A percentile compares a stretch with the other conserved stretches of the same genome.
These are phyloP conservation scores for Eurytoma adleriae DNA, from an alignment of 2,888 invertebrate species.

Conservation along the genomic window DNA sequence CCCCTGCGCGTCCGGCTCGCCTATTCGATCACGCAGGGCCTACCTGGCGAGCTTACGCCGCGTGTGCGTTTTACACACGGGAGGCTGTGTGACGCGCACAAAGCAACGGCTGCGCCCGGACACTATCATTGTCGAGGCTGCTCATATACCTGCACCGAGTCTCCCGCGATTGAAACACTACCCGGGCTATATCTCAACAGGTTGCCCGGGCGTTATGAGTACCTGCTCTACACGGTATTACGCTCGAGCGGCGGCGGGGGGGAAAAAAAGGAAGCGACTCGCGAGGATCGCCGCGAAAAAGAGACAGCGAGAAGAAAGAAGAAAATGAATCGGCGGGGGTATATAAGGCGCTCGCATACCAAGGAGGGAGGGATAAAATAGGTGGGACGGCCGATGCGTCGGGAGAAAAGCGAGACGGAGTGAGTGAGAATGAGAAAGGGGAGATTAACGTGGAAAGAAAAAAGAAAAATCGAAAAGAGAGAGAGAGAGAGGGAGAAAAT, in stretches of 20 bases:
- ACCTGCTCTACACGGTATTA: slow-evolving; percentile 60
- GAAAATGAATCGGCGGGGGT: slow-evolving; percentile 45
- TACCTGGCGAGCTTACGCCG: no score
- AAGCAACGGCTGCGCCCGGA: neutral
- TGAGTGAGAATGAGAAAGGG: slow-evolving; percentile 51
- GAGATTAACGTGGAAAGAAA: slow-evolving; percentile 45
- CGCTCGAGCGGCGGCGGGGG: slow-evolving; percentile 18
- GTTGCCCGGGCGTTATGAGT: slow-evolving; percentile 73
- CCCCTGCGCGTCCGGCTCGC: slow-evolving; percentile 4
- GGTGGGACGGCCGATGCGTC: slow-evolving; percentile 34
- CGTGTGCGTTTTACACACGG: neutral
- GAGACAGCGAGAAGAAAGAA: slow-evolving; percentile 45
- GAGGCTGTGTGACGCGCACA: slow-evolving; percentile 8
- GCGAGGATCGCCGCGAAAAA: slow-evolving; percentile 19
- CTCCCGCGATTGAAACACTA: slow-evolving; percentile 73
- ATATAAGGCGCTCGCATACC: slow-evolving; percentile 23
- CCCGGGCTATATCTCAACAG: slow-evolving; percentile 74
- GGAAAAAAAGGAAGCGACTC: slow-evolving; percentile 12
- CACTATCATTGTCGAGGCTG: slow-evolving; percentile 39
- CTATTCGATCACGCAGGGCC: slow-evolving; percentile 13
- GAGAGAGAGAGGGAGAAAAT: slow-evolving; percentile 27
- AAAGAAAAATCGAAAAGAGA: neutral
- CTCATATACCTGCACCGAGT: slow-evolving; percentile 4
- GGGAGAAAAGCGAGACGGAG: slow-evolving; percentile 29
- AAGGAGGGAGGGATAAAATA: slow-evolving; percentile 42